phyloP scores from a whole-genome alignment of 2,113 vertebrate species.

The Corythaixoides concolor region DNA sequence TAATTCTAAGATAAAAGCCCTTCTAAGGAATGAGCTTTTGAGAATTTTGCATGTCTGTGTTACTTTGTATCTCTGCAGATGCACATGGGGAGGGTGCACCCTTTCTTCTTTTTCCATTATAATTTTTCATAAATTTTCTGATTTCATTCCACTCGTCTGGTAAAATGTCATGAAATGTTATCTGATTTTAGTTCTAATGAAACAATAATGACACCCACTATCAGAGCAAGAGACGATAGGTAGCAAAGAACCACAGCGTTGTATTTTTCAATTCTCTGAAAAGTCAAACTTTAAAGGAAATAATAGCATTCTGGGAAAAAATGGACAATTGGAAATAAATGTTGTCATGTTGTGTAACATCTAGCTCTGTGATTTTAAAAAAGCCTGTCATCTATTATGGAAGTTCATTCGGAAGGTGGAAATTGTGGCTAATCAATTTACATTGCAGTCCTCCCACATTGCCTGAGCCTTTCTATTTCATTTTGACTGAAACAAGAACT shows the following conservation, averaged over 20 bases:
- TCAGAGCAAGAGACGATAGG: background rate
- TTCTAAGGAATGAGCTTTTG: background rate
- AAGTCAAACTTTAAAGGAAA: background rate
- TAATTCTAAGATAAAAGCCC: background rate
- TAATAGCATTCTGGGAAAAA: background rate
- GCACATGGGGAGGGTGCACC: background rate
- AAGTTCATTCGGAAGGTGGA: background rate
- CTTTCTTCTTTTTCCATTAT: background rate
- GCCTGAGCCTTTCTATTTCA: background rate
- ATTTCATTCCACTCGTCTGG: background rate
- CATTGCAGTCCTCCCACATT: background rate
- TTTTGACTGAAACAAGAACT: constrained; percentile 37
- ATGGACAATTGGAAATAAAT: background rate
- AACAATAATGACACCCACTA: background rate
- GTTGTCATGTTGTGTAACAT: background rate
- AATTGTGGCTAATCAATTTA: background rate
- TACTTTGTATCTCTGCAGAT: background rate
- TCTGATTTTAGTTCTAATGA: background rate
- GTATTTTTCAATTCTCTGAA: background rate
- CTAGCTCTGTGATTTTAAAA: background rate
- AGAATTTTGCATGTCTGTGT: background rate
- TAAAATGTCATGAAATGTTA: background rate
- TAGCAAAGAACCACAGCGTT: background rate
- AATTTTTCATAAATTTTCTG: background rate
- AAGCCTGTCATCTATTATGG: background rate